Conservation (phyloP, 2,113 vertebrate species). For the Mus pahari region DNA sequence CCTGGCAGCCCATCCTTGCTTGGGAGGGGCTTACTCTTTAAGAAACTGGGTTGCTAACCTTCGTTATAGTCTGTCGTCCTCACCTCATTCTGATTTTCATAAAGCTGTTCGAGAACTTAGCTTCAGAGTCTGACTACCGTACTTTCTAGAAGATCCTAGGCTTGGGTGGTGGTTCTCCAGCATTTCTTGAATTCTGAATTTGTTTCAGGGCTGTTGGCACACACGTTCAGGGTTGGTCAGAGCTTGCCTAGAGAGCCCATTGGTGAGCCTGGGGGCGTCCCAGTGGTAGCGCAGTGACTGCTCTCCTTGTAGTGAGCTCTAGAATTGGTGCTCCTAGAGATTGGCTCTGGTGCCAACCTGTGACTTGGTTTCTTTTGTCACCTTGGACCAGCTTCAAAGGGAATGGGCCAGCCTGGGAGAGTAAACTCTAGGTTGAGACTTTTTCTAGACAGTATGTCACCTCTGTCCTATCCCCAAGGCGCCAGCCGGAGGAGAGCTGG, state of each 20-base stretch:
- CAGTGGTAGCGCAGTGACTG: rapidly evolving
- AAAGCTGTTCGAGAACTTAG: neutral
- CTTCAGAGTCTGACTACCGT: neutral
- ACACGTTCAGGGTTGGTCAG: neutral
- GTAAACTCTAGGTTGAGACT: neutral
- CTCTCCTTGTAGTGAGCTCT: neutral
- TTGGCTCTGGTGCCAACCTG: neutral
- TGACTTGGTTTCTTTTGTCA: neutral
- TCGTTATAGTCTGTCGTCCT: neutral
- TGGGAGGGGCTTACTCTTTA: rapidly evolving
- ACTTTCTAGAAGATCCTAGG: neutral
- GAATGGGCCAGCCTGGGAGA: neutral
- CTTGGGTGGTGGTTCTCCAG: neutral
- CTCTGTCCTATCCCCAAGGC: too few species aligned
- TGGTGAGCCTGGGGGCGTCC: too few species aligned
- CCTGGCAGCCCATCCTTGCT: neutral
- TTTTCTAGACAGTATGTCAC: neutral
- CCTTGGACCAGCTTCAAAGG: neutral
- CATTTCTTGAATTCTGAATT: neutral
- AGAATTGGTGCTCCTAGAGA: neutral
- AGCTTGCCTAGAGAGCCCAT: neutral
- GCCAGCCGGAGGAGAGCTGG: neutral
- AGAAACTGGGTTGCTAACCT: neutral
- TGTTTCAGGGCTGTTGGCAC: neutral
- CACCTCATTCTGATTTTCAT: neutral